These are phyloP conservation scores for Arctia plantaginis DNA, from an alignment of 2,888 invertebrate genomes.

Conservation along the genomic window DNA sequence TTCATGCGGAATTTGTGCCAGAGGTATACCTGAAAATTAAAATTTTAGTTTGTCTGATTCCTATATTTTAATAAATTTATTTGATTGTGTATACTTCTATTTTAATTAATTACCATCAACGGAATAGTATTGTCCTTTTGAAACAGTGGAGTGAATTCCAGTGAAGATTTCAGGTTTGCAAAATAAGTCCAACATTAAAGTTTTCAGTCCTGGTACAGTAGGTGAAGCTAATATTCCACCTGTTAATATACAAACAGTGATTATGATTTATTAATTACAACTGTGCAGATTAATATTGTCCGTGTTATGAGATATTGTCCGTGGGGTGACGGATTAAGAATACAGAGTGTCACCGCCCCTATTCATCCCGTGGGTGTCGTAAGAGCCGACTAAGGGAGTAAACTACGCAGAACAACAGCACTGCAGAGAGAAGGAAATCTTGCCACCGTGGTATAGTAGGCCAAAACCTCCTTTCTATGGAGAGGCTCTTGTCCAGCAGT, in stretches of 20 bases:
- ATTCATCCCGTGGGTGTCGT: too few relatives aligned
- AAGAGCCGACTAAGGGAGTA: too few relatives aligned
- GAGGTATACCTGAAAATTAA: constrained; percentile 12
- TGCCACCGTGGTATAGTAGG: too few relatives aligned
- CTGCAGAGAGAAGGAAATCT: too few relatives aligned
- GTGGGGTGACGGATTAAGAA: too few relatives aligned
- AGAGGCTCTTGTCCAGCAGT: too few relatives aligned
- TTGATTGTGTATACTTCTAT: neutral
- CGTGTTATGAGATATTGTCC: too few relatives aligned
- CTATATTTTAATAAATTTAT: neutral
- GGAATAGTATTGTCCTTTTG: constrained; percentile 22
- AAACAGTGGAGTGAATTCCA: constrained; percentile 40
- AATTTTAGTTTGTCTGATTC: neutral
- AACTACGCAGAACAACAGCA: too few relatives aligned
- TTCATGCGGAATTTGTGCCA: neutral
- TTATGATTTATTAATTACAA: neutral
- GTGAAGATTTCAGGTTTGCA: constrained; percentile 32
- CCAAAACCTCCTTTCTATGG: too few relatives aligned
- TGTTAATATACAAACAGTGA: neutral
- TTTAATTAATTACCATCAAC: constrained; percentile 24
- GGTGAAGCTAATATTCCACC: constrained; percentile 42
- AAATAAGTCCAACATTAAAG: constrained; percentile 24
- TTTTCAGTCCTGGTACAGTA: constrained; percentile 19
- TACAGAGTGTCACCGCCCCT: too few relatives aligned
- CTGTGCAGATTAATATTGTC: too few relatives aligned